phyloP scores from a whole-genome alignment of 2,113 vertebrate genomes.

The Taxidea taxus region DNA sequence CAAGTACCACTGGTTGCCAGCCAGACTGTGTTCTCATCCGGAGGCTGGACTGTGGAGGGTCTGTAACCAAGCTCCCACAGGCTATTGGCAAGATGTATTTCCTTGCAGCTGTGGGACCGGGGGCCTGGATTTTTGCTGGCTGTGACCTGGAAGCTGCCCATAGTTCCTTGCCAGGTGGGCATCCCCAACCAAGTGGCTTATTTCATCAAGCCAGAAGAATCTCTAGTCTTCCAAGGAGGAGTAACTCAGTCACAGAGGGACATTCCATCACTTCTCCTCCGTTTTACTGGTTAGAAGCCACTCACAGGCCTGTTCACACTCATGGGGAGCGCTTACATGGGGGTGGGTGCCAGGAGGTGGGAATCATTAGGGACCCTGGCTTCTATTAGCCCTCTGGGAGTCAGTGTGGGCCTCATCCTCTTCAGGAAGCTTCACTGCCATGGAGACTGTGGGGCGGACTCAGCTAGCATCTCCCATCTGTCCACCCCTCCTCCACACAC shows the following conservation, averaged over 20 bases:
- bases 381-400: not conserved
- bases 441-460: not conserved
- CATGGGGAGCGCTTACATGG: not conserved
- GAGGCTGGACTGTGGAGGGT: not conserved
- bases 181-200: not conserved
- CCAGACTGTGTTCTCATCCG: not conserved
- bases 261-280: not conserved
- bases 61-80: no score
- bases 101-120: not conserved
- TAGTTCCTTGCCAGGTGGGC: not conserved
- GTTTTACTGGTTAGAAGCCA: not conserved
- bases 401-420: no score
- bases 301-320: not conserved
- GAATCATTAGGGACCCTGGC: not conserved
- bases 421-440: not conserved
- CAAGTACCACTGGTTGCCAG: accelerated
- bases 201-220: not conserved
- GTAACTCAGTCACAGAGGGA: no score
- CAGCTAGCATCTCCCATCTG: not conserved
- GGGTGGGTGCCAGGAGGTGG: not conserved
- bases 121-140: not conserved
- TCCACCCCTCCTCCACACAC: not conserved
- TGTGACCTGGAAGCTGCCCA: not conserved
- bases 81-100: accelerated
- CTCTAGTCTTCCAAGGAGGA: not conserved